Percentiles rank a stretch among this genome's conserved stretches.
These are phyloP conservation scores for Sinhomidia bicolor DNA, from an alignment of 2,888 invertebrate species.

Conservation along the genomic window DNA sequence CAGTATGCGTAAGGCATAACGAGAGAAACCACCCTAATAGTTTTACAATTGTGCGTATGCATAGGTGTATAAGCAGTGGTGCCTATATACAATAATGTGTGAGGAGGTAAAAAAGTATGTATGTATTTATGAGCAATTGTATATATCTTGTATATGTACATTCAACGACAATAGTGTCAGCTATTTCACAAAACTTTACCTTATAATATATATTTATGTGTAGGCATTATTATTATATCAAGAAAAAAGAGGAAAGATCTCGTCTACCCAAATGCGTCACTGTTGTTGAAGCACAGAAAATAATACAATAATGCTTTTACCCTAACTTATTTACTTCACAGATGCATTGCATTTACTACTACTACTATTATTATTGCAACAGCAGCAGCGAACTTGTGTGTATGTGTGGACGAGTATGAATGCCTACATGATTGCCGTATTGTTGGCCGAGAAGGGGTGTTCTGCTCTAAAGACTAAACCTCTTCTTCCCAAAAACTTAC, in stretches of 20 bases:
- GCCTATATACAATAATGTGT: background rate
- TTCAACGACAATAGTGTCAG: background rate
- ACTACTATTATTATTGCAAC: too few species aligned
- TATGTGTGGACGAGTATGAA: background rate
- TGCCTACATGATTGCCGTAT: background rate
- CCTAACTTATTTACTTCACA: background rate
- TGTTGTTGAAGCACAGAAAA: background rate
- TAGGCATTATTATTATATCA: too few species aligned
- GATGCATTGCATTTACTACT: background rate
- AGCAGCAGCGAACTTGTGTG: too few species aligned
- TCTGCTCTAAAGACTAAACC: slow-evolving; percentile 13
- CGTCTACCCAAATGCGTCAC: too few species aligned
- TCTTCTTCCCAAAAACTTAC: slow-evolving; percentile 15
- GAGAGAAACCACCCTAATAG: slow-evolving; percentile 21
- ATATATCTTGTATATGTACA: background rate
- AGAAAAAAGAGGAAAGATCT: too few species aligned
- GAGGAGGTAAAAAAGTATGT: too few species aligned
- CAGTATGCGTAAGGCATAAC: slow-evolving; percentile 44
- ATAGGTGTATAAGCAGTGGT: too few species aligned
- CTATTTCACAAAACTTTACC: background rate
- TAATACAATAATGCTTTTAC: slow-evolving; percentile 37
- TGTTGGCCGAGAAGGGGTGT: background rate
- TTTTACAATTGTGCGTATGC: slow-evolving; percentile 32
- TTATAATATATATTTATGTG: too few species aligned
- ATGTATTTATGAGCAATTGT: background rate